Evolutionary conservation across 92 coral and sea anemone species (phyloP), one percentile per base, ranked within the genome.

Genomic region (Epizoanthus illoricatus): DNA sequence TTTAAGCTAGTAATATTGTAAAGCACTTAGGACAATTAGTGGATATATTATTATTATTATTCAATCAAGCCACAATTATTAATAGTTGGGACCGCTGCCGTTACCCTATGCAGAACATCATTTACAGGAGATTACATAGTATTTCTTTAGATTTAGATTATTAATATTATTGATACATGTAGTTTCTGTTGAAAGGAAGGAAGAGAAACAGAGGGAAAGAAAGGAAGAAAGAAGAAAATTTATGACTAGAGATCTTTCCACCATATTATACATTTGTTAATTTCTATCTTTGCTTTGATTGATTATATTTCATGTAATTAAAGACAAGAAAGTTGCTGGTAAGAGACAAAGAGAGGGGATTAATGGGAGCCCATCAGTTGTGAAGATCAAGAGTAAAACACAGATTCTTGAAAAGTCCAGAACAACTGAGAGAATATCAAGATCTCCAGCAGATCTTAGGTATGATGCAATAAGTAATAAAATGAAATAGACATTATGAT

Each of bases 271-370:
- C n/a, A n/a, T n/a, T n/a, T n/a, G n/a, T n/a, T n/a, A n/a, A n/a
- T n/a, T n/a, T n/a, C 5, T 28, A 69, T 41, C 23, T 1, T 28
- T 33, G 7, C 3, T 40, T 69, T 40, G 36, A 2, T 70, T 42
- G 24, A 70, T 42, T 42, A 13, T 71, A 4, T 4, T 2, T 4
- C 8, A 61, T n/a, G 82, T 24, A 8, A 66, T 41, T 45, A 52
- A 24, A 75, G 84, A 76, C 28, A 85, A 74, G 55, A 86, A 78
- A 55, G 36, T 47, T 24, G 66, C 90, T 13, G 68, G 73, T n/a
- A 90, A 87, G 67, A 67, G 86, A 74, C 85, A 81, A 87, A 68
- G 84, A 65, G 86, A 83, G 42, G 39, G 66, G 68, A 17, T 87
- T 58, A 85, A 60, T 59, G 60, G 75, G 45, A 87, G 90, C 59